These are phyloP conservation scores for Formicarius rufipectus DNA, from an alignment of 2,113 vertebrate genomes.

Conservation along the genomic window DNA sequence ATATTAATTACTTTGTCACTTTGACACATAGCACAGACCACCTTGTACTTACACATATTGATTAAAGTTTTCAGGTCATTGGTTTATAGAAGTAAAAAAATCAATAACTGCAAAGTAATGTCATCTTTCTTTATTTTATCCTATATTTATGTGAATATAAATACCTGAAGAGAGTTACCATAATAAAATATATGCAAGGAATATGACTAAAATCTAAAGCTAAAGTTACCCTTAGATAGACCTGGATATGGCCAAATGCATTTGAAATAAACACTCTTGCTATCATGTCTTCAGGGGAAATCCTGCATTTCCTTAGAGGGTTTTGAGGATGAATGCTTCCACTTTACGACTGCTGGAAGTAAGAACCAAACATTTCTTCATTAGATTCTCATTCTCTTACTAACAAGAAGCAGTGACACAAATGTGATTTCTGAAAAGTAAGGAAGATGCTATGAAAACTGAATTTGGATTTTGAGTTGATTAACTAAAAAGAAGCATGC, in stretches of 20 bases:
- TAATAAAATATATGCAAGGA: background rate
- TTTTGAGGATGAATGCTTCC: background rate
- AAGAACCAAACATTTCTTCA: background rate
- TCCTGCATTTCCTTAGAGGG: background rate
- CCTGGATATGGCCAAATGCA: background rate
- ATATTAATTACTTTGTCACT: conserved; percentile 38
- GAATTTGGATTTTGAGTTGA: background rate
- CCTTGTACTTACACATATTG: background rate
- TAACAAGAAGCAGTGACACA: background rate
- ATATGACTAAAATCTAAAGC: background rate
- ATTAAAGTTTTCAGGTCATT: background rate
- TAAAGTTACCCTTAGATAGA: background rate
- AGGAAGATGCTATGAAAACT: background rate
- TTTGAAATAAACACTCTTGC: background rate
- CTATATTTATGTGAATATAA: background rate
- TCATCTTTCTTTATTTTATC: background rate
- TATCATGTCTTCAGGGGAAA: background rate
- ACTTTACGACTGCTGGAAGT: background rate
- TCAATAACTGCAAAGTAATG: background rate
- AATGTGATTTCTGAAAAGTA: background rate
- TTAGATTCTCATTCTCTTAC: background rate
- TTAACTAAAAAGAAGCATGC: background rate
- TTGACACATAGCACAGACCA: background rate
- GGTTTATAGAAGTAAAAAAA: background rate
- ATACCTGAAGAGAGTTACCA: background rate